These are phyloP conservation scores for Varanus komodoensis DNA, from an alignment of 2,113 vertebrate genomes.

Conservation along the genomic window DNA sequence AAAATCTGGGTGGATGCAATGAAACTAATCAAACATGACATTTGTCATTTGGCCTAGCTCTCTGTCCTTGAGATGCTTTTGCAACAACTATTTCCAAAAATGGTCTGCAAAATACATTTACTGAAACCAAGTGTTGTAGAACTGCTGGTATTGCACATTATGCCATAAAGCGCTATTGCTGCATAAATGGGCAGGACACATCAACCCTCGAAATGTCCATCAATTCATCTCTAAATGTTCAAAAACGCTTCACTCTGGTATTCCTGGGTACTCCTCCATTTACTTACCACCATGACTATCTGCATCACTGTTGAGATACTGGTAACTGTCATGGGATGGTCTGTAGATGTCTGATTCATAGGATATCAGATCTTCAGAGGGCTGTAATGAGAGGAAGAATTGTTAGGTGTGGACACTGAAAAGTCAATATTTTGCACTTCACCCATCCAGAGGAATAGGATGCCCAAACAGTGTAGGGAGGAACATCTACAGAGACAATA, in stretches of 20 bases:
- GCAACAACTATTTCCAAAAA: not conserved
- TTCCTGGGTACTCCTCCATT: slow-evolving; percentile 1
- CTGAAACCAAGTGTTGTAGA: not conserved
- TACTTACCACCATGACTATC: slow-evolving; percentile 92
- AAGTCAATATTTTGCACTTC: slow-evolving; percentile 47
- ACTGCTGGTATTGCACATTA: not conserved
- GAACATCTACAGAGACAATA: not conserved
- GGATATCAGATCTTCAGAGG: slow-evolving; percentile 90
- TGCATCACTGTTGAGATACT: slow-evolving; percentile 89
- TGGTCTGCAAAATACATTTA: not conserved
- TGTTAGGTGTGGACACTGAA: slow-evolving; percentile 55
- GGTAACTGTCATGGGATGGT: slow-evolving; percentile 90
- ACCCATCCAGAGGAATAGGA: not conserved
- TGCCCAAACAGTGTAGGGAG: slow-evolving; percentile 10
- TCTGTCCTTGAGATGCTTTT: not conserved
- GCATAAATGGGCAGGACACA: not conserved
- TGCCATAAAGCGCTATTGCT: not conserved
- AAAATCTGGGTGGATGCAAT: not conserved
- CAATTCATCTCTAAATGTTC: no score
- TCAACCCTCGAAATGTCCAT: not conserved
- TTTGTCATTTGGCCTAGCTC: not conserved
- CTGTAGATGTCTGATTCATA: slow-evolving; percentile 94
- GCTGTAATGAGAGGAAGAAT: slow-evolving; percentile 77
- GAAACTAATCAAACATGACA: not conserved
- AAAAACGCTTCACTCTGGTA: slow-evolving; percentile 13